A percentile compares a stretch with the other conserved stretches of the same genome.
Evolutionary conservation across 2,113 vertebrate species (phyloP).

Genomic region (Podilymbus podiceps): DNA sequence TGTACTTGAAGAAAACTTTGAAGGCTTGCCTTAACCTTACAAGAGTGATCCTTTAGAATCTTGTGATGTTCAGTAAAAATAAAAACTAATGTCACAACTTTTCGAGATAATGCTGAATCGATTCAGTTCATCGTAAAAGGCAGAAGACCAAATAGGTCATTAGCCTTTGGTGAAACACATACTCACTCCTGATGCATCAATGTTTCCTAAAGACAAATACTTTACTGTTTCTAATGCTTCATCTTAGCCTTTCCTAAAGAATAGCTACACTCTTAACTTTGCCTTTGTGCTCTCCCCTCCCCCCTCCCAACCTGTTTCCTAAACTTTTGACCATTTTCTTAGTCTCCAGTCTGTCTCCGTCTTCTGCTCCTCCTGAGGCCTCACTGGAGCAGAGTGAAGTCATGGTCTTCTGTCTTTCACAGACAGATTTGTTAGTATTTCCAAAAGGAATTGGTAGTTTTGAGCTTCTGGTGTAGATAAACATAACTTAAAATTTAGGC

Average conservation of each 20-base stretch:
- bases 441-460: not conserved
- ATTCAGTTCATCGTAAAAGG: not conserved
- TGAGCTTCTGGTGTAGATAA: not conserved
- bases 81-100: not conserved
- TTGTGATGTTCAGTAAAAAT: not conserved
- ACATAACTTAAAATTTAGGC: not conserved
- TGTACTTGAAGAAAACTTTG: not conserved
- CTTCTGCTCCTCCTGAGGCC: not conserved
- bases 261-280: not conserved
- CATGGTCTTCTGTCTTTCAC: not conserved
- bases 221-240: not conserved
- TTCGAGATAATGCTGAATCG: not conserved
- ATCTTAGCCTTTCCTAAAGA: not conserved
- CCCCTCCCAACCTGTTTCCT: not conserved
- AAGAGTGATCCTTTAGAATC: not conserved
- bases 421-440: not conserved
- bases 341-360: not conserved
- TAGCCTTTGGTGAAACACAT: not conserved
- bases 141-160: not conserved
- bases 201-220: not conserved
- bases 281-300: too few relatives aligned
- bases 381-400: not conserved
- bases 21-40: not conserved
- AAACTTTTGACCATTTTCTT: not conserved
- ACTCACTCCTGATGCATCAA: not conserved